phyloP scores from a whole-genome alignment of 1,140 invertebrate species.

The Octopus sinensis region DNA sequence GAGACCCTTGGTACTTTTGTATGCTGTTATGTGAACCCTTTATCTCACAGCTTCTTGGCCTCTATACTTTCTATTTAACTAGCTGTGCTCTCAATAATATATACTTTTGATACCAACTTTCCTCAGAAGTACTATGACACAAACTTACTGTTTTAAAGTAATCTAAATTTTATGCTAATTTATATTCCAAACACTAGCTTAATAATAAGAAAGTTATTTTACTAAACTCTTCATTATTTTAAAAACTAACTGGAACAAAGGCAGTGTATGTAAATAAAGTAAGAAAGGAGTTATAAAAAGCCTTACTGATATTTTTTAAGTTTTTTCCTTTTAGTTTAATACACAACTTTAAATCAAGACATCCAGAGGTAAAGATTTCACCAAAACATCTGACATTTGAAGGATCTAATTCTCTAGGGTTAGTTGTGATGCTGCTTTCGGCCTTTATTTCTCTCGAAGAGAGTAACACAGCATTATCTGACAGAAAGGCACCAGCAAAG shows the following conservation, averaged over 20 bases:
- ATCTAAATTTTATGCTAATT: neutral
- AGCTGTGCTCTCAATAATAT: no score
- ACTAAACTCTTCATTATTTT: neutral
- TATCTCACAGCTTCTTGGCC: no score
- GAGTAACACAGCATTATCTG: conserved; percentile 30
- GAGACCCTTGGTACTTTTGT: no score
- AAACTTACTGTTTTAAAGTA: neutral
- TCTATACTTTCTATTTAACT: no score
- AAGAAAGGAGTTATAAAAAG: neutral
- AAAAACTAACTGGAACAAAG: neutral
- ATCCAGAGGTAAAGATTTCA: conserved; percentile 17
- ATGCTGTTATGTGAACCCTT: no score
- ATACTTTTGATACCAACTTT: neutral
- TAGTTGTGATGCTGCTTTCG: conserved; percentile 17
- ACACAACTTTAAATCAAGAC: conserved; percentile 24
- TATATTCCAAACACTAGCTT: neutral
- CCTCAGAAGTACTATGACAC: neutral
- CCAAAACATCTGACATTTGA: conserved; percentile 21
- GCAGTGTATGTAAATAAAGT: no score
- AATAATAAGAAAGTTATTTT: neutral
- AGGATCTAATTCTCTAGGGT: conserved; percentile 20
- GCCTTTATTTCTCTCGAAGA: conserved; percentile 25
- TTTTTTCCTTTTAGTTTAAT: conserved; percentile 26
- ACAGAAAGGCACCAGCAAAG: conserved; percentile 29
- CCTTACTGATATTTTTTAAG: neutral